Conservation (phyloP, 2,113 vertebrate species). For the Scomber japonicus region DNA sequence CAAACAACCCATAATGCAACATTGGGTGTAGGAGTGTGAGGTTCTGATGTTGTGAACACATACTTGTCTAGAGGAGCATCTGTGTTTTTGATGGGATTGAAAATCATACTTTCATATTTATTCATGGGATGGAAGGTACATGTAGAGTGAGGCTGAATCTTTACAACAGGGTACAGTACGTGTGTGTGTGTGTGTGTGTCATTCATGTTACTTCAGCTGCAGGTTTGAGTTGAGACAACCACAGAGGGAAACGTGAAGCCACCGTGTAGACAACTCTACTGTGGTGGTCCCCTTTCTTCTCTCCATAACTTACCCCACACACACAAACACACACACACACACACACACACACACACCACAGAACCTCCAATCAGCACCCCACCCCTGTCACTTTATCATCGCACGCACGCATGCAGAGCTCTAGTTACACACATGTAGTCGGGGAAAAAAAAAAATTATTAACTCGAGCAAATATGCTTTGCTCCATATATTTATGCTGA, state of each 20-base stretch:
- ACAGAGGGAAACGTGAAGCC: constrained; percentile 73
- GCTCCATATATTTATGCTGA: constrained; percentile 55
- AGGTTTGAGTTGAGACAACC: constrained; percentile 67
- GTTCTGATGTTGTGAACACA: too few species aligned
- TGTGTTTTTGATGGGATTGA: too few species aligned
- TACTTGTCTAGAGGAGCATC: too few species aligned
- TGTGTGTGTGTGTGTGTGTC: constrained; percentile 15
- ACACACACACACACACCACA: constrained; percentile 46
- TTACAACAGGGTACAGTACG: not conserved
- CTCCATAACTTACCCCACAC: constrained; percentile 54
- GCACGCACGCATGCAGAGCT: constrained; percentile 49
- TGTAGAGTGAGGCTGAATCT: not conserved
- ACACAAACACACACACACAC: constrained; percentile 47
- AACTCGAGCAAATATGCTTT: constrained; percentile 63
- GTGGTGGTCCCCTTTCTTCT: constrained; percentile 78
- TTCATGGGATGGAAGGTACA: not conserved
- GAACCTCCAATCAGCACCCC: constrained; percentile 52
- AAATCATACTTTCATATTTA: not conserved
- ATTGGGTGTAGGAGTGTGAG: too few species aligned
- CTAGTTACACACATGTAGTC: constrained; percentile 59
- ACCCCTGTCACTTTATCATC: constrained; percentile 62
- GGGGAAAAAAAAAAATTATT: constrained; percentile 48
- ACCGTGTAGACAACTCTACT: constrained; percentile 70
- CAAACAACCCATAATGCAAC: too few species aligned
- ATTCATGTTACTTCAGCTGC: constrained; percentile 66